phyloP scores from a whole-genome alignment of 1,140 invertebrate species.

The Diachasmimorpha longicaudata region DNA sequence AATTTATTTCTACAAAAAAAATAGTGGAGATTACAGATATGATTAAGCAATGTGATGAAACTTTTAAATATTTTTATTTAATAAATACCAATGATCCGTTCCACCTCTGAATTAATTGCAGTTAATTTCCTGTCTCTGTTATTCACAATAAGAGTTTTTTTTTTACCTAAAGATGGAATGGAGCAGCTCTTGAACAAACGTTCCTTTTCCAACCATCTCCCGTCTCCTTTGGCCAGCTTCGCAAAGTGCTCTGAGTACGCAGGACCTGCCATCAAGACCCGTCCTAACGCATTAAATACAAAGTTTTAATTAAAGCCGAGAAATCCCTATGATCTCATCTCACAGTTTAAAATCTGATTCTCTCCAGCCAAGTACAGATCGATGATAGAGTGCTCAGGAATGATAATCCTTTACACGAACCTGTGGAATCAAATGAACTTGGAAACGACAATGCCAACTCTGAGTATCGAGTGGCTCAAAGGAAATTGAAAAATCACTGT shows the following conservation, averaged over 20 bases:
- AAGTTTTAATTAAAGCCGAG: constrained; percentile 27
- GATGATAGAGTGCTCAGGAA: not conserved
- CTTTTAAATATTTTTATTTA: too few species aligned
- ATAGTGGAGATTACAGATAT: too few species aligned
- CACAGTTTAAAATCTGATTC: not conserved
- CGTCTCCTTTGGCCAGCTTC: constrained; percentile 70
- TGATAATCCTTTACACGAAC: not conserved
- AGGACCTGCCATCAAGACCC: constrained; percentile 72
- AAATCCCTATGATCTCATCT: not conserved
- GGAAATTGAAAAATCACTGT: not conserved
- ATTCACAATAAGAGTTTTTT: constrained; percentile 18
- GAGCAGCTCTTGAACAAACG: constrained; percentile 74
- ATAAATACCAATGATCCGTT: too few species aligned
- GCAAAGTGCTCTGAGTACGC: constrained; percentile 73
- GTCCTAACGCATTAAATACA: constrained; percentile 58
- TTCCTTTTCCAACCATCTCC: constrained; percentile 61
- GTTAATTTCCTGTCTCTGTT: too few species aligned
- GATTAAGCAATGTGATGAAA: too few species aligned
- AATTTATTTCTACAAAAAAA: too few species aligned
- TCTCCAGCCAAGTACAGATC: not conserved
- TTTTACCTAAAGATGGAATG: constrained; percentile 73
- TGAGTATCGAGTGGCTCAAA: not conserved
- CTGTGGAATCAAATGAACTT: not conserved
- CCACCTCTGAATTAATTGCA: too few species aligned
- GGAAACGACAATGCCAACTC: not conserved